A percentile compares a stretch with the other conserved stretches of the same genome.
Evolutionary conservation across 2,888 invertebrate genomes (phyloP).

Genomic region (Neuroscelio doddi): DNA sequence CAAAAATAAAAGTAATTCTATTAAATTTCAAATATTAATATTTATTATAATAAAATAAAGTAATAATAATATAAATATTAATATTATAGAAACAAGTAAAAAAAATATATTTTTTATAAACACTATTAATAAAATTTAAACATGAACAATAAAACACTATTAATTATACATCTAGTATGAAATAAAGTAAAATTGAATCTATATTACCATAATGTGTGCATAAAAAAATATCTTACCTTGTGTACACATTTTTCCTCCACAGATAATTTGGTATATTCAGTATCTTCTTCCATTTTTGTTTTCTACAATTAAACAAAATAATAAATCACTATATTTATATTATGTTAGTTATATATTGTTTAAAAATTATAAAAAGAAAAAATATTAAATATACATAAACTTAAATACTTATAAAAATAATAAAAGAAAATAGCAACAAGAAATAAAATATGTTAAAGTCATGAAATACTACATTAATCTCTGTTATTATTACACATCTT

Average conservation of each 20-base stretch:
- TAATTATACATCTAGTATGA: no score
- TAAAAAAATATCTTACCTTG: constrained; percentile 80
- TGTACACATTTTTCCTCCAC: constrained; percentile 94
- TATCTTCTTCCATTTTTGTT: constrained; percentile 84
- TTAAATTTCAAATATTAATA: no score
- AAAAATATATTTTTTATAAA: no score
- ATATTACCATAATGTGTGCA: no score
- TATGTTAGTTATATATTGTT: no score
- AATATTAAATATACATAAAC: not conserved
- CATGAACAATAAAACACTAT: not conserved
- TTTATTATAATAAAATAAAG: constrained; percentile 18
- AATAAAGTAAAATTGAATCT: no score
- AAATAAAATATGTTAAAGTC: no score
- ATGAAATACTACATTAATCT: no score
- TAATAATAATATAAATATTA: not conserved
- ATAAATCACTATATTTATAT: not conserved
- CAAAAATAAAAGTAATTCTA: not conserved
- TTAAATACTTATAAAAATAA: not conserved
- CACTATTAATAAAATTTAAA: not conserved
- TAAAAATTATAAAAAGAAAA: not conserved
- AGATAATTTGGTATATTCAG: constrained; percentile 89
- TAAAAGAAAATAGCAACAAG: not conserved
- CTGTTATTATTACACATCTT: no score
- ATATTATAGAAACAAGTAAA: no score
- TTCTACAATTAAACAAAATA: constrained; percentile 14